Base-by-base conservation (phyloP, 2,113 vertebrate species). In the Regulus satrapa region DNA sequence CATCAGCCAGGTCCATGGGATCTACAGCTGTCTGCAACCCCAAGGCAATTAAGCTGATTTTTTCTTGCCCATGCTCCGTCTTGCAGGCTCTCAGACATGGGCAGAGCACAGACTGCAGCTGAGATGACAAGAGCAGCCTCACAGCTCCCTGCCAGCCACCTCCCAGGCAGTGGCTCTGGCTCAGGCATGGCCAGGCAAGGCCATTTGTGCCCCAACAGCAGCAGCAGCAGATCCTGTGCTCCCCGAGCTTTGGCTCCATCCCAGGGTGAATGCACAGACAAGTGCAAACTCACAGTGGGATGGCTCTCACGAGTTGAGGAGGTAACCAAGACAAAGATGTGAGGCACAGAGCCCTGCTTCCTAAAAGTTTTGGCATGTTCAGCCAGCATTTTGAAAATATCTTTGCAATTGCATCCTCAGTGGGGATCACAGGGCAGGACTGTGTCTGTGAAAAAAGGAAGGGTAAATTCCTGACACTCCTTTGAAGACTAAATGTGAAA, bases 211-310 rank as follows among this genome's bases (percentile, higher is more conserved):
- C 41, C 63, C 58, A 43, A 46, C 63, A n/a, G 36, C 64, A 56
- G 24, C 23, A 63, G 41, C 32, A 46, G 31, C 56, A 25, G 24
- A 28, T 54, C 55, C 80, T 38, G 62, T 0, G 0, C 79, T 46
- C 48, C 78, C 86, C 1, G 0, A 23, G 12, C 16, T 18, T 16
- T 15, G 59, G 17, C 81, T 87, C 74, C 69, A 14, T 40, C 51
- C 21, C 2, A 2, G 59, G n/a, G 6, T 31, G 4, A 40, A 18
- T 2, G 14, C 29, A 5, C 63, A 40, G 8, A 40, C 52, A 51
- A 24, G 36, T 5, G 4, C 21, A 9, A 1, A 0, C n/a, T 48
- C 36, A 1, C 0, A 1, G 6, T 48, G 41, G 8, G 45, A 7
- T 29, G 29, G 19, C 32, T 89, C 41, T 38, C 38, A 9, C 0